Evolutionary conservation across 2,888 invertebrate genomes (phyloP).

Genomic region (Capitulum mitella): DNA sequence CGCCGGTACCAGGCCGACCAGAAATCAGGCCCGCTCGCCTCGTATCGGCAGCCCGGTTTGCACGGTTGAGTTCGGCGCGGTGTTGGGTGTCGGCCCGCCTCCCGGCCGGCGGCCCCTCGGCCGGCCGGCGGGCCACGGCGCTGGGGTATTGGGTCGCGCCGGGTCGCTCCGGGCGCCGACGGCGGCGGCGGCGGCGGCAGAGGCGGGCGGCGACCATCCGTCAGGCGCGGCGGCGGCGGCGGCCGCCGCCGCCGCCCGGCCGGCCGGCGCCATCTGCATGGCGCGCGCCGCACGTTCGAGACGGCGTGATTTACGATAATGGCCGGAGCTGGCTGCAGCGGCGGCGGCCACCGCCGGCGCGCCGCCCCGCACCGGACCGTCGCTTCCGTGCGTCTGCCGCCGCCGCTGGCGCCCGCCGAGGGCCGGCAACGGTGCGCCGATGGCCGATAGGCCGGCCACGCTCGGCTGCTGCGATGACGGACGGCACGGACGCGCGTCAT

Average conservation of each 20-base stretch:
- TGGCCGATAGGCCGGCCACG: too few species aligned
- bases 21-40: background rate
- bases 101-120: too few species aligned
- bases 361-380: background rate
- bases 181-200: background rate
- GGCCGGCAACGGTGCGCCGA: too few species aligned
- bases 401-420: background rate
- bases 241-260: too few species aligned
- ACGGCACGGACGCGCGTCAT: too few species aligned
- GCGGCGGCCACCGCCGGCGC: background rate
- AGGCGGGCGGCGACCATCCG: background rate
- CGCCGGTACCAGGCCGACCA: too few species aligned
- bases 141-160: too few species aligned
- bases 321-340: background rate
- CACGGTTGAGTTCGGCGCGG: background rate
- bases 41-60: background rate
- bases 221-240: background rate
- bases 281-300: background rate
- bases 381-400: background rate
- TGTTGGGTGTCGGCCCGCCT: background rate
- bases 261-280: background rate
- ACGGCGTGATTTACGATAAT: background rate
- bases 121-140: too few species aligned
- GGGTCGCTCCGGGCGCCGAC: too few species aligned
- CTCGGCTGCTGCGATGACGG: background rate